Base-by-base conservation (phyloP, 1,140 invertebrate genomes). In the Whitmania pigra region DNA sequence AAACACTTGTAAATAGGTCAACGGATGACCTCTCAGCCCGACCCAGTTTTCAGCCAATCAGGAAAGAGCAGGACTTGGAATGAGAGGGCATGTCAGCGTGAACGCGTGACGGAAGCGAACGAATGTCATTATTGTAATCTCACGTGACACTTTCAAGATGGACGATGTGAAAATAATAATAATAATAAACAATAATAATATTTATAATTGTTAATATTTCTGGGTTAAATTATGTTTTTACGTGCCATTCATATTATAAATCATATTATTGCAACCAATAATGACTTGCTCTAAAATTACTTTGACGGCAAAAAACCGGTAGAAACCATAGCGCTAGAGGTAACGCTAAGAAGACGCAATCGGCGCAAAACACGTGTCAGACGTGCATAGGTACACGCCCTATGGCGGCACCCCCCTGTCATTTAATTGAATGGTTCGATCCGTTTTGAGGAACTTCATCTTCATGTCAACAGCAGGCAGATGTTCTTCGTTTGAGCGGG, bases 1-100 rank as follows among this genome's bases (percentile, higher is more conserved):
- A 63, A 63, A 63, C 57, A 63, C 29, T 63, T 63, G 29, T 63
- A 63, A 31, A 63, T 63, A n/a, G 22, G 29, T 63, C 22, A 13
- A n/a, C 11, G 22, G 18, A 22, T 25, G 22, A 63, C 57, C 22
- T 63, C 57, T 25, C 11, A 15, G 22, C 22, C 57, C 22, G 22
- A 63, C 29, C 22, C 57, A 63, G 18, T 31, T 25, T 63, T 7
- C 29, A 31, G 22, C 22, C 57, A 31, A 22, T 25, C 57, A 63
- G 31, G 31, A 36, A 6, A 36, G 22, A 63, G 22, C 9, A 13
- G 22, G 22, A 15, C 29, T 25, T 20, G 3, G 22, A 63, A 25
- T 63, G 22, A 63, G 22, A n/a, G 22, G 29, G 22, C 29, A 18
- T 31, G 29, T 17, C 22, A 25, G 29, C 15, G 11, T 3, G 57